Percentiles rank a stretch among this genome's conserved stretches.
These are phyloP conservation scores for Philereme transversata DNA, from an alignment of 2,888 invertebrate genomes.

Conservation along the genomic window DNA sequence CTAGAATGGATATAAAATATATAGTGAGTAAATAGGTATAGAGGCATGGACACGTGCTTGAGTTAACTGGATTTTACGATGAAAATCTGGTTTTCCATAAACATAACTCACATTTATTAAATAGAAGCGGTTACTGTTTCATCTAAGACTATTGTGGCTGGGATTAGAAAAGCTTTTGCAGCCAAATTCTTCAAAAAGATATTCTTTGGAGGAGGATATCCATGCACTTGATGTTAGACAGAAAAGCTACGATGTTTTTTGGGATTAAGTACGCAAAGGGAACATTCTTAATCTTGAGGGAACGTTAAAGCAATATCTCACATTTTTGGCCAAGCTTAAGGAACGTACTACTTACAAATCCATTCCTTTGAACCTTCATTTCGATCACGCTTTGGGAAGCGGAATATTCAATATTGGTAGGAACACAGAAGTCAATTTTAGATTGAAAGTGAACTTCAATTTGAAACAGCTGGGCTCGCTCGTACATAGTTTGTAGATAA, in stretches of 20 bases:
- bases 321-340: conserved; percentile 6
- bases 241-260: neutral
- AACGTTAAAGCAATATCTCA: conserved; percentile 1
- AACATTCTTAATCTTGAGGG: neutral
- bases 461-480: conserved; percentile 17
- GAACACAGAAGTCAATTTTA: conserved; percentile 14
- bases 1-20: conserved; percentile 2
- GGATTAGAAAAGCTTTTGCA: too few relatives aligned
- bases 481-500: conserved; percentile 21
- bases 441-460: conserved; percentile 12
- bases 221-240: neutral
- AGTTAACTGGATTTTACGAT: conserved; percentile 19
- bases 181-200: too few relatives aligned
- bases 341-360: conserved; percentile 8
- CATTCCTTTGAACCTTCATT: conserved; percentile 16
- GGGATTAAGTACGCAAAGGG: neutral
- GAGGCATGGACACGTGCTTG: conserved; percentile 11
- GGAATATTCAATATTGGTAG: conserved; percentile 17
- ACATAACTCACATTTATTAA: neutral
- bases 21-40: conserved; percentile 2
- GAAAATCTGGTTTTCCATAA: conserved; percentile 14
- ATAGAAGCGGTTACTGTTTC: neutral
- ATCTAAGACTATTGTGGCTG: neutral
- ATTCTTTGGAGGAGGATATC: too few relatives aligned
- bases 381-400: conserved; percentile 2